Evolutionary conservation across 2,888 invertebrate species (phyloP), one percentile per base, ranked within the genome.

Genomic region (Chouioia cunea): DNA sequence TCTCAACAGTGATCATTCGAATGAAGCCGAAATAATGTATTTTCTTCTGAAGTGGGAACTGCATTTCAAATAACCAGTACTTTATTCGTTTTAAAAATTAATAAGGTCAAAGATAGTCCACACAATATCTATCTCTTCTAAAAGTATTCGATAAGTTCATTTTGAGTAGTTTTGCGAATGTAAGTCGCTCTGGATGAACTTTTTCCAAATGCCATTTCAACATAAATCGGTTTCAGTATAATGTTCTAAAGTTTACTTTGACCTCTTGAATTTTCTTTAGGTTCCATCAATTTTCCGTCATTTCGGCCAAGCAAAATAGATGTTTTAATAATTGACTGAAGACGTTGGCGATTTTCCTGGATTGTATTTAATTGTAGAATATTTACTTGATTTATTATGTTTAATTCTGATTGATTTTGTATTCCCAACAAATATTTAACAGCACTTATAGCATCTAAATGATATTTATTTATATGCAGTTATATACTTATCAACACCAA

Each of bases 351-450:
- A 20, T 60, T 60, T 47, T 60, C 27, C 12, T 20, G 20, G 14
- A 60, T 48, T 36, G 52, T 36, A 14, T 53, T 43, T 15, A 44
- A 64, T 20, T 20, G 43, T 36, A 43, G 27, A 20, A 14, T 15
- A 53, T 54, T 44, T 44, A 53, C 20, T 44, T 15, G 36, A 20
- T 44, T 52, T 20, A 52, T 53, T 16, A 64, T 53, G 44, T 64
- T 27, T 15, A n/a, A n/a, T n/a, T n/a, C n/a, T n/a, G n/a, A n/a
- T n/a, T n/a, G n/a, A n/a, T n/a, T n/a, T n/a, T n/a, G n/a, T n/a
- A n/a, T n/a, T n/a, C 53, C 53, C 20, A 54, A 36, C 16, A 54
- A 64, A 18, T 54, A 20, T 43, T 27, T n/a, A 53, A 18, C 53
- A 43, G 18, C 44, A 44, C 12, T 20, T 16, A 54, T 16, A 27